Conservation (phyloP, 1,140 invertebrate genomes). For the Brachionus paranguensis region DNA sequence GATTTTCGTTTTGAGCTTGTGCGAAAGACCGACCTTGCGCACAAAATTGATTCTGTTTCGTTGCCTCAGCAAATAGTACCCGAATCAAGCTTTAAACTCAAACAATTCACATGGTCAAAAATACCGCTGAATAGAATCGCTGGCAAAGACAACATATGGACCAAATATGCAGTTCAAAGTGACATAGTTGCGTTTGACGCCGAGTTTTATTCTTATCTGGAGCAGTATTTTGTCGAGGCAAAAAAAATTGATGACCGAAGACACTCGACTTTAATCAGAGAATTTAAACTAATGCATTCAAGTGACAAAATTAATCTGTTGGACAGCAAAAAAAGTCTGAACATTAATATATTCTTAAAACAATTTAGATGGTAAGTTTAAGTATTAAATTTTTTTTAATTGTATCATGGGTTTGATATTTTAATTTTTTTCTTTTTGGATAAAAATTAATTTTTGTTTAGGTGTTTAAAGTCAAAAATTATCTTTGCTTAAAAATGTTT, state of each 20-base stretch:
- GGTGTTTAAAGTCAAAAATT: too few species aligned
- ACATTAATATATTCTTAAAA: constrained; percentile 25
- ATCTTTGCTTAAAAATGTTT: too few species aligned
- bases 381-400: not conserved
- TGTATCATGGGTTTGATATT: too few species aligned
- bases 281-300: not conserved
- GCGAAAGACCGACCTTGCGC: not conserved
- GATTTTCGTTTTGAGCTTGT: constrained; percentile 11
- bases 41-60: not conserved
- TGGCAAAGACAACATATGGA: constrained; percentile 19
- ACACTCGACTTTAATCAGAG: not conserved
- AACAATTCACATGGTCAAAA: constrained; percentile 30
- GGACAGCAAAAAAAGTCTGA: constrained; percentile 22
- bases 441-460: too few species aligned
- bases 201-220: not conserved
- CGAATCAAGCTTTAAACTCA: not conserved
- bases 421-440: too few species aligned
- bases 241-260: not conserved
- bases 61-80: constrained; percentile 7
- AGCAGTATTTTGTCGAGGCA: not conserved
- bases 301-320: constrained; percentile 20
- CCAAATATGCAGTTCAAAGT: not conserved
- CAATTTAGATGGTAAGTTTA: constrained; percentile 27
- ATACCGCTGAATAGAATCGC: not conserved
- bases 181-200: not conserved